phyloP scores from a whole-genome alignment of 2,113 vertebrate species.

The Protobothrops flavoviridis region DNA sequence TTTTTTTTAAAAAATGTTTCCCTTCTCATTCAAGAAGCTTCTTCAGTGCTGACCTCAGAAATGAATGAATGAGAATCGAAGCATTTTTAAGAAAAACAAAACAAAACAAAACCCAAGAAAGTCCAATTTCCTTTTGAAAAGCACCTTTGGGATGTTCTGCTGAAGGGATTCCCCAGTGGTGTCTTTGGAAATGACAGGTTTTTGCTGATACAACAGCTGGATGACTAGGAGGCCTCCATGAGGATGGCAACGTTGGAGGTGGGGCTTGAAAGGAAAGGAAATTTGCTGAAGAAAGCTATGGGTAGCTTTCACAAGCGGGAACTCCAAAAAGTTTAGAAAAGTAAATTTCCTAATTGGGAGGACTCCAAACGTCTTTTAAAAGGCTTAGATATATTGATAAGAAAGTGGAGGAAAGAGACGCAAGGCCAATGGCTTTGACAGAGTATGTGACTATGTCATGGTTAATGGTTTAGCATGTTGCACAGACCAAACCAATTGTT shows the following conservation, averaged over 20 bases:
- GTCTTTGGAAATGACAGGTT: not conserved
- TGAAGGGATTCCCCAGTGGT: not conserved
- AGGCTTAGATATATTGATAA: not conserved
- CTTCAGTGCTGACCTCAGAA: not conserved
- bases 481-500: not conserved
- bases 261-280: not conserved
- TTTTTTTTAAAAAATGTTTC: not conserved
- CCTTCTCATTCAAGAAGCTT: not conserved
- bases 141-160: constrained; percentile 3
- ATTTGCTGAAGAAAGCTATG: not conserved
- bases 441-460: not conserved
- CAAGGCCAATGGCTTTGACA: not conserved
- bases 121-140: not conserved
- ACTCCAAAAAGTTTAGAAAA: not conserved
- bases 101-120: not conserved
- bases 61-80: not conserved
- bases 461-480: not conserved
- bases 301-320: not conserved
- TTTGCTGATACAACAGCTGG: not conserved
- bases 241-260: not conserved
- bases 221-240: not conserved
- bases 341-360: not conserved
- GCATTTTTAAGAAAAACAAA: not conserved
- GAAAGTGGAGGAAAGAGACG: not conserved
- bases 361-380: not conserved